A percentile compares a stretch with the other conserved stretches of the same genome.
Conservation (phyloP, 2,113 vertebrate species). For the Actinemys pallida region DNA sequence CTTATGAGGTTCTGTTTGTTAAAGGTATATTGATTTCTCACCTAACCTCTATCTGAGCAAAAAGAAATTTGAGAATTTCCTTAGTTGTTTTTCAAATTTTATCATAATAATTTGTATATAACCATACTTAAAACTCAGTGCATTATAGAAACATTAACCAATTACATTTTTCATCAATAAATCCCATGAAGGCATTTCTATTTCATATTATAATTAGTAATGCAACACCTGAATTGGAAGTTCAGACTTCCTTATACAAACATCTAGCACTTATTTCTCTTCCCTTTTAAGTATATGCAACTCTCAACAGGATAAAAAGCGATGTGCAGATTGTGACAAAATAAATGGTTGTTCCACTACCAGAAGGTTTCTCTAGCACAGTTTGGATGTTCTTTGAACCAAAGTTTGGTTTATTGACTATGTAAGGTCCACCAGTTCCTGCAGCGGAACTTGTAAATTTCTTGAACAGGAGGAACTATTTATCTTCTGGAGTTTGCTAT, state of each 20-base stretch:
- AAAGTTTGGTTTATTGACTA: not conserved
- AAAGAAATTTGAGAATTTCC: too few species aligned
- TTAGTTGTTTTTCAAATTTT: too few species aligned
- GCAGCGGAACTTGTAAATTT: not conserved
- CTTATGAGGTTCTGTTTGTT: not conserved
- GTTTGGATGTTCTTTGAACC: not conserved
- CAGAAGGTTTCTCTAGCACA: slow-evolving; percentile 1
- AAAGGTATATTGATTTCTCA: not conserved
- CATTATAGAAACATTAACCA: not conserved
- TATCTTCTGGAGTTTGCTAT: not conserved
- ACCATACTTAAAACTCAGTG: too few species aligned
- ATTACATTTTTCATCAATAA: not conserved
- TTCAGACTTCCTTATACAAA: not conserved
- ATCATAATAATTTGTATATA: too few species aligned
- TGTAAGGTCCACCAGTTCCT: not conserved
- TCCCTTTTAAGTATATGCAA: not conserved
- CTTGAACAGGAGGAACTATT: not conserved
- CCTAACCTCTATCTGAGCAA: too few species aligned
- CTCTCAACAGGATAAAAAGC: not conserved
- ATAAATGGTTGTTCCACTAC: not conserved
- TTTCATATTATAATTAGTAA: not conserved
- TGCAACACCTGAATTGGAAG: not conserved
- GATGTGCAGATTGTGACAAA: not conserved
- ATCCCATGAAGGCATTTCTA: not conserved
- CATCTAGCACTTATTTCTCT: not conserved